Evolutionary conservation across 2,888 invertebrate species (phyloP).

Genomic region (Beris chalybata): DNA sequence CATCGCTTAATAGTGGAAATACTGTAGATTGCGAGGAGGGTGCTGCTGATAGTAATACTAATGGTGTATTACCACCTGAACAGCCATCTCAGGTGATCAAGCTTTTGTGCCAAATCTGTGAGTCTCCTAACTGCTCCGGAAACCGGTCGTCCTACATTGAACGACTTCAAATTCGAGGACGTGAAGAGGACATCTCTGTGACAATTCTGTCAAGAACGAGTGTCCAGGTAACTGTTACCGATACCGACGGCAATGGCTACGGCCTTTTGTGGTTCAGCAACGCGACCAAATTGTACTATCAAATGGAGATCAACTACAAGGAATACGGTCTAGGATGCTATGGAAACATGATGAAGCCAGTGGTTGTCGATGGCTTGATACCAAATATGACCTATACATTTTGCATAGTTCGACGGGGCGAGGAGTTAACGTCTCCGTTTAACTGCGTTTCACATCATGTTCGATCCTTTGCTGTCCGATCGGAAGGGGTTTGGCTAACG

Average conservation of each 20-base stretch:
- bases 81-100: background rate
- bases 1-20: background rate
- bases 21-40: background rate
- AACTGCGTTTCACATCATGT: constrained; percentile 49
- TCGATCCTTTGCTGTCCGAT: constrained; percentile 46
- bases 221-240: background rate
- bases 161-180: too few species aligned
- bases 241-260: background rate
- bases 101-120: too few species aligned
- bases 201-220: background rate
- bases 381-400: background rate
- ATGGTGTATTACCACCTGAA: background rate
- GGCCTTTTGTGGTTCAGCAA: constrained; percentile 5
- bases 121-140: too few species aligned
- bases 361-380: background rate
- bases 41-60: background rate
- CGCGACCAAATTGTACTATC: background rate
- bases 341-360: background rate
- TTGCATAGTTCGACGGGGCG: constrained; percentile 4
- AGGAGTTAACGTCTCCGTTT: background rate
- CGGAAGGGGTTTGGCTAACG: constrained; percentile 43
- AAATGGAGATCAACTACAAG: background rate
- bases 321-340: background rate
- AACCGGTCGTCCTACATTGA: too few species aligned
- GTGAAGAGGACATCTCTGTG: background rate